These are phyloP conservation scores for Xiphophorus maculatus DNA, from an alignment of 2,113 vertebrate species.

Conservation along the genomic window DNA sequence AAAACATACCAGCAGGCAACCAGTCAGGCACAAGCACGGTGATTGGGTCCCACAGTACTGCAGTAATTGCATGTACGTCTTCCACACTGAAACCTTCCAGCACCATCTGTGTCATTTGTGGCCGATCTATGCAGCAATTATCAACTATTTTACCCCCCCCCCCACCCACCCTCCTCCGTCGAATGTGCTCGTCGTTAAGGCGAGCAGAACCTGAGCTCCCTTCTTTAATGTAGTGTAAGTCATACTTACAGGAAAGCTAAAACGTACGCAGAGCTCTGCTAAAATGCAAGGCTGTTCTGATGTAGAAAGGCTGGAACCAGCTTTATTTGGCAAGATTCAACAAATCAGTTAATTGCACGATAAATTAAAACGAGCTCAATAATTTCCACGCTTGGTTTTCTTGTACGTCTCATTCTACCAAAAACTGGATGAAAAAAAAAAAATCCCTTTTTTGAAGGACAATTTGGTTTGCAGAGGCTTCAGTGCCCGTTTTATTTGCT, in stretches of 20 bases:
- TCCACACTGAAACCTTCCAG: constrained; percentile 23
- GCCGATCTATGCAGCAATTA: neutral
- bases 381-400: too few species aligned
- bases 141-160: neutral
- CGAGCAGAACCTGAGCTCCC: neutral
- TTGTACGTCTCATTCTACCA: too few species aligned
- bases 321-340: neutral
- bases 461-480: too few species aligned
- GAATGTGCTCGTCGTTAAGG: neutral
- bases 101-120: constrained; percentile 16
- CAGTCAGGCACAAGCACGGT: constrained; percentile 37
- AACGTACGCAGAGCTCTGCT: neutral
- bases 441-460: too few species aligned
- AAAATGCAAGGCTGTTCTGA: neutral
- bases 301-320: neutral
- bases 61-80: constrained; percentile 34
- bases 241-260: neutral
- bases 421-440: too few species aligned
- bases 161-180: neutral
- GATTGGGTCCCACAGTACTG: constrained; percentile 32
- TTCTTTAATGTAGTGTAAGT: neutral
- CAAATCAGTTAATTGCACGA: too few species aligned
- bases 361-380: too few species aligned
- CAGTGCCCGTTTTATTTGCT: too few species aligned
- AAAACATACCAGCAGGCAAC: constrained; percentile 39